These are phyloP conservation scores for Melieria omissa DNA, from an alignment of 2,888 invertebrate species.

Conservation along the genomic window DNA sequence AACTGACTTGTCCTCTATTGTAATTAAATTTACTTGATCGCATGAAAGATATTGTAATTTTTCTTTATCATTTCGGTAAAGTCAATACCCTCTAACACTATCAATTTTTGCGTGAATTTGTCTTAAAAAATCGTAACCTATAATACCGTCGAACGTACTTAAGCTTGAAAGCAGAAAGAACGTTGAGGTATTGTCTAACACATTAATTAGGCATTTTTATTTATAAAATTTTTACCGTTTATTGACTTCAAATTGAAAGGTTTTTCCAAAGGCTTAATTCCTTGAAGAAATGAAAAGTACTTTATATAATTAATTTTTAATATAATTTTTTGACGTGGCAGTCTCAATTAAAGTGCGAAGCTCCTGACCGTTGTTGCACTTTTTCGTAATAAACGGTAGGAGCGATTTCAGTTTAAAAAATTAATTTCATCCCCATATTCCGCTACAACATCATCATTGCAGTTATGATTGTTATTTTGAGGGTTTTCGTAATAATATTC, in stretches of 20 bases:
- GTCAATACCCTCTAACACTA: conserved; percentile 27
- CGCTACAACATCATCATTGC: conserved; percentile 6
- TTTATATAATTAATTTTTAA: too few species aligned
- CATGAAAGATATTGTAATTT: conserved; percentile 26
- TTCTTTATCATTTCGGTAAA: conserved; percentile 21
- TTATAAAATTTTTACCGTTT: conserved; percentile 33
- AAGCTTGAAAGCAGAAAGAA: conserved; percentile 31
- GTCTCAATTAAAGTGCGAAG: conserved; percentile 30
- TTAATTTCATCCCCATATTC: conserved; percentile 22
- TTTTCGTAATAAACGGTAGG: conserved; percentile 34
- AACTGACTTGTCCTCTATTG: conserved; percentile 18
- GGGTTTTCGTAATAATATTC: conserved; percentile 8
- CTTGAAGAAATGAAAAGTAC: conserved; percentile 12
- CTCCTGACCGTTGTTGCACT: conserved; percentile 22
- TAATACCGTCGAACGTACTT: conserved; percentile 27
- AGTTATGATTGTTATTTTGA: conserved; percentile 18
- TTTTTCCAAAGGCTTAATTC: conserved; percentile 11
- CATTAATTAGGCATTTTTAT: conserved; percentile 29
- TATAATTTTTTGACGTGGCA: conserved; percentile 34
- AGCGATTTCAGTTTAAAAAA: conserved; percentile 30
- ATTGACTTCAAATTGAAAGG: conserved; percentile 31
- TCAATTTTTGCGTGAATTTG: conserved; percentile 37
- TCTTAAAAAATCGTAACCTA: conserved; percentile 34
- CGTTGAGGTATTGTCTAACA: conserved; percentile 27
- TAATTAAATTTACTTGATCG: conserved; percentile 20